Conservation (phyloP, 1,140 invertebrate genomes). For the Cydia pomonella region DNA sequence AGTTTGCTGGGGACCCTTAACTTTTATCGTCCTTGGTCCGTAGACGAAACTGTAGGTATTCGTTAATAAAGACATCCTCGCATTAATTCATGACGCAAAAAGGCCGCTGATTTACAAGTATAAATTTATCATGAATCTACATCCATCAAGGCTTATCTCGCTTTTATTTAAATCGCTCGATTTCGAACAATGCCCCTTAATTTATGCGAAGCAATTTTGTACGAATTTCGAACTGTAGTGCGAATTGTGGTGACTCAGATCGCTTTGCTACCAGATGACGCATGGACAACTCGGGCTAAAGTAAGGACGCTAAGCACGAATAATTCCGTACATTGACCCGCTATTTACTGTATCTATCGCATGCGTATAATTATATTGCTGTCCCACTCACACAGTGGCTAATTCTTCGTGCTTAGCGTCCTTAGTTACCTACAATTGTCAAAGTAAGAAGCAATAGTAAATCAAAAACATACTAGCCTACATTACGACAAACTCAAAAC, state of each 20-base stretch:
- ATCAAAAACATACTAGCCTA: too few relatives aligned
- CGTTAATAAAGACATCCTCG: not conserved
- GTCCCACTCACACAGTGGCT: too few relatives aligned
- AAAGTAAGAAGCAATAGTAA: too few relatives aligned
- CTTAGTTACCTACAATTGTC: too few relatives aligned
- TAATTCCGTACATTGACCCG: too few relatives aligned
- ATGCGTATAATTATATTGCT: too few relatives aligned
- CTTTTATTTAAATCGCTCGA: not conserved
- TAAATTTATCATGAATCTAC: constrained; percentile 5
- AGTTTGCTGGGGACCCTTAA: too few relatives aligned
- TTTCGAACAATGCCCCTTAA: not conserved
- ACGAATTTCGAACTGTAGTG: not conserved
- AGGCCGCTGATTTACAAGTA: not conserved
- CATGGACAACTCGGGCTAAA: not conserved
- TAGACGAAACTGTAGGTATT: not conserved
- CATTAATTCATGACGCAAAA: constrained; percentile 1
- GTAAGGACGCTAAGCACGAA: too few relatives aligned
- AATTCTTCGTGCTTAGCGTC: too few relatives aligned
- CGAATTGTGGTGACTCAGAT: not conserved
- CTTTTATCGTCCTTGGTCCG: too few relatives aligned
- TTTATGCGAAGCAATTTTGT: not conserved
- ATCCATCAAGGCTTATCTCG: constrained; percentile 3
- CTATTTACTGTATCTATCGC: too few relatives aligned
- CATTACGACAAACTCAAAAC: too few relatives aligned
- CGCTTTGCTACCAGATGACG: not conserved